Evolutionary conservation across 2,797 vertebrate species (phyloP), one percentile per base, ranked within the genome.

Genomic region (Poecilia gillii): DNA sequence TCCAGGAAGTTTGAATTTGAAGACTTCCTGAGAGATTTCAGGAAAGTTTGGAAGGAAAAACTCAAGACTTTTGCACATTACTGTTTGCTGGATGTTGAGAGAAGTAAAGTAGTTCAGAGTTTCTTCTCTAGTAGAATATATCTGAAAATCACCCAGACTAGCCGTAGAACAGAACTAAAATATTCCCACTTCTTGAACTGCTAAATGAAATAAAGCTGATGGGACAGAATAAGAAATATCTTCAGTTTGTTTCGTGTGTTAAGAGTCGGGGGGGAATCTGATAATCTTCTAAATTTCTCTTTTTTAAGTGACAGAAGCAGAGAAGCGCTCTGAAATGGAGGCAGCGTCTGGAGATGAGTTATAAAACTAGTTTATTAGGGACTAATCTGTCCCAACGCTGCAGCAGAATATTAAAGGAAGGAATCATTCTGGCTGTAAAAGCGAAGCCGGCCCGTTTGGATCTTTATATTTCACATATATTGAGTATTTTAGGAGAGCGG

Each of bases 401-500:
- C 31, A 62, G 28, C 28, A 33, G 59, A 16, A 9, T 62, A 31
- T 62, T 33, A 33, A 62, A 31, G 14, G 31, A 33, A 62, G 31
- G 59, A 59, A 31, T 33, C 59, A 33, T 23, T 68, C 23, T 68
- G 18, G 62, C 18, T 53, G 23, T 12, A 33, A 66, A 39, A 66
- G 18, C 7, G 4, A 33, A 62, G 11, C 28, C 13, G 55, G 57
- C 57, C n/a, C 57, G 12, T 66, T 23, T 68, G 64, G 64, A 68
- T 41, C 53, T 55, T 55, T 55, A 25, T 55, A n/a, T 6, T 53
- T 51, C 75, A 76, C 46, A 33, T 51, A 9, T 43, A 4, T 72
- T 81, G 25, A 25, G 75, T n/a, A 46, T 73, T 39, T 78, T 75
- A 81, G 72, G 36, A 73, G 74, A 74, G 68, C 81, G 33, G 71